Evolutionary conservation across 2,113 vertebrate genomes (phyloP).

Genomic region (Canis aureus): DNA sequence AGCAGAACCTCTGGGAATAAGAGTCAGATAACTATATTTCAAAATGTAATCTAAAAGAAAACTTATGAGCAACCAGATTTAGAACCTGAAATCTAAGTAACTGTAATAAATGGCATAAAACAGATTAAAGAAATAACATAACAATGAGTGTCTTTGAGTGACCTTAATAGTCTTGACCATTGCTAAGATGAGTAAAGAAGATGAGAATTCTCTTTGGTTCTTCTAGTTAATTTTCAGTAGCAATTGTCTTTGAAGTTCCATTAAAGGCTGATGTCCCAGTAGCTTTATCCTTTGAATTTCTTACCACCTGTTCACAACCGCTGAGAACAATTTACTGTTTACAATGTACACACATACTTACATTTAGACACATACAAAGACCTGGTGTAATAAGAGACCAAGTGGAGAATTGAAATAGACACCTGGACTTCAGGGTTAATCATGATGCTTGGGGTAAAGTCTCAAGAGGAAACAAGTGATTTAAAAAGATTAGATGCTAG

Average conservation of each 20-base stretch:
- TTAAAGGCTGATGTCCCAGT: slow-evolving; percentile 17
- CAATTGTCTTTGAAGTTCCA: slow-evolving; percentile 26
- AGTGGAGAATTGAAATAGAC: slow-evolving; percentile 55
- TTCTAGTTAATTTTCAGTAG: slow-evolving; percentile 52
- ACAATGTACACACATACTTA: background rate
- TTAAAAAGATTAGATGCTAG: slow-evolving; percentile 55
- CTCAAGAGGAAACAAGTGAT: slow-evolving; percentile 22
- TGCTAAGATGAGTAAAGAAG: background rate
- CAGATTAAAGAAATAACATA: background rate
- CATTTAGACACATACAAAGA: background rate
- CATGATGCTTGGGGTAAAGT: background rate
- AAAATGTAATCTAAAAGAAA: background rate
- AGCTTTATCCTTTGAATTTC: slow-evolving; percentile 30
- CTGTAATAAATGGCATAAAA: background rate
- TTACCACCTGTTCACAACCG: slow-evolving; percentile 26
- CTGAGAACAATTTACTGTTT: slow-evolving; percentile 57
- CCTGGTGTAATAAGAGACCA: slow-evolving; percentile 34
- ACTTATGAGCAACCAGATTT: background rate
- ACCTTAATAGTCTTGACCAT: background rate
- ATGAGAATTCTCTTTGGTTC: background rate
- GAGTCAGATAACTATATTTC: background rate
- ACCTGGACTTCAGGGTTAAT: slow-evolving; percentile 48
- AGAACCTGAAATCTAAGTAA: background rate
- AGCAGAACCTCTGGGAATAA: background rate
- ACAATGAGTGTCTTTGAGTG: background rate